Percentiles rank a stretch among this genome's conserved stretches.
phyloP scores from a whole-genome alignment of 2,797 vertebrate species.

The Hyperoplus immaculatus region DNA sequence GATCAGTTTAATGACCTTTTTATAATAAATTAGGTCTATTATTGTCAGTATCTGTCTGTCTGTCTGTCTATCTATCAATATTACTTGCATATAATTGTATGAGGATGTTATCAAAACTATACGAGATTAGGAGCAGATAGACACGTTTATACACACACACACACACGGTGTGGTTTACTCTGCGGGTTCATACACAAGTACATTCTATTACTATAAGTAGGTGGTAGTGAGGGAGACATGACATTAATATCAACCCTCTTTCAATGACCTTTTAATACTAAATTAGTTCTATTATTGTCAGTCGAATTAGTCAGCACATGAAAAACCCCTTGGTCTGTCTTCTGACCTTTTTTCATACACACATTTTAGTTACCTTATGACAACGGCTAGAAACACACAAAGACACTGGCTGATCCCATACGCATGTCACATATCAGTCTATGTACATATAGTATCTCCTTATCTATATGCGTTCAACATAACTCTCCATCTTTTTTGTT shows the following conservation, averaged over 20 bases:
- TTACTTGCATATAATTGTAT: no score
- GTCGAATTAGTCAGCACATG: background rate
- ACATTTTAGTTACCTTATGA: background rate
- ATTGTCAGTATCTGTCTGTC: background rate
- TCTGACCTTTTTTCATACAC: background rate
- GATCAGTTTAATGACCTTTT: background rate
- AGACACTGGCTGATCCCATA: background rate
- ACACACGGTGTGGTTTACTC: no score
- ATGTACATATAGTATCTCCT: no score
- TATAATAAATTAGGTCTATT: slow-evolving; percentile 1
- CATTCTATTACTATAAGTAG: background rate
- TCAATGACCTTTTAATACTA: background rate
- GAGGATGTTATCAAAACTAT: no score
- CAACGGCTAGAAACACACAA: background rate
- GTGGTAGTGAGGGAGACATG: background rate
- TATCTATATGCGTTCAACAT: no score
- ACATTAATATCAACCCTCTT: slow-evolving; percentile 2
- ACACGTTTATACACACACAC: no score
- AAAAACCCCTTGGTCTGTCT: background rate
- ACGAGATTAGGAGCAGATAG: no score
- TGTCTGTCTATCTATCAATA: no score
- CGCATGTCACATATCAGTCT: background rate
- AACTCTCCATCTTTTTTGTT: no score
- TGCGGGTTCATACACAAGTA: background rate
- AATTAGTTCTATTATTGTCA: slow-evolving; percentile 6